These are phyloP conservation scores for Nasua narica DNA, from an alignment of 2,797 vertebrate genomes.

Conservation along the genomic window DNA sequence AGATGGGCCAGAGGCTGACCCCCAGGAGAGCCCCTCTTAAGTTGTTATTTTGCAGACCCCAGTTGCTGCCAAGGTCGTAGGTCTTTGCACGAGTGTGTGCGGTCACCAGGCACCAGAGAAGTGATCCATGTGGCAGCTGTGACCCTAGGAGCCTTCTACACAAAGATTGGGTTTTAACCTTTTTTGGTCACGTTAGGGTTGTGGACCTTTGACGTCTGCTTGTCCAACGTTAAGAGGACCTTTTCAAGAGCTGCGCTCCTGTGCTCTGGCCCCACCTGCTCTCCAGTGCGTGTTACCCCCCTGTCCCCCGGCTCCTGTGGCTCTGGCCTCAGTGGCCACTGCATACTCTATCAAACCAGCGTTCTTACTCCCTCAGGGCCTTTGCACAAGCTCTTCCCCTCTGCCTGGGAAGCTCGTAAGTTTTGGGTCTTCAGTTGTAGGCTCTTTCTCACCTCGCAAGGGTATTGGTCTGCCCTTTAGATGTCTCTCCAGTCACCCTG, in stretches of 20 bases:
- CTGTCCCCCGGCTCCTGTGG: neutral
- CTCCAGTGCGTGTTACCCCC: accelerated
- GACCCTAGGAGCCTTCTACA: neutral
- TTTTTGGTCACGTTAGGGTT: neutral
- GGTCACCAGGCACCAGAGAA: neutral
- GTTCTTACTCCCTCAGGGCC: neutral
- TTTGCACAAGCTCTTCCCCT: neutral
- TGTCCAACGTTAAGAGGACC: neutral
- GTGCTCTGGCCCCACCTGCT: neutral
- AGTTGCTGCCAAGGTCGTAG: neutral
- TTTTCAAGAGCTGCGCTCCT: neutral
- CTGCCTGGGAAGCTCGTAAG: neutral
- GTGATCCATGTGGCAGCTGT: neutral
- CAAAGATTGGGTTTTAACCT: neutral
- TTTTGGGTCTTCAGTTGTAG: neutral
- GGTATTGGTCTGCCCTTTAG: neutral
- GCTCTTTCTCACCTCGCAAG: neutral
- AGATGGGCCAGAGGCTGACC: neutral
- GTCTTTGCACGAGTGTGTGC: neutral
- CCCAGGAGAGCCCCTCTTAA: neutral
- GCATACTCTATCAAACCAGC: neutral
- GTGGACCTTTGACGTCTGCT: neutral
- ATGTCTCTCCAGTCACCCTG: neutral
- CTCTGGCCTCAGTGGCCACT: no score
- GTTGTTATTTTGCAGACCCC: neutral